Evolutionary conservation across 2,797 vertebrate species (phyloP).

Genomic region (Diceros bicornis): DNA sequence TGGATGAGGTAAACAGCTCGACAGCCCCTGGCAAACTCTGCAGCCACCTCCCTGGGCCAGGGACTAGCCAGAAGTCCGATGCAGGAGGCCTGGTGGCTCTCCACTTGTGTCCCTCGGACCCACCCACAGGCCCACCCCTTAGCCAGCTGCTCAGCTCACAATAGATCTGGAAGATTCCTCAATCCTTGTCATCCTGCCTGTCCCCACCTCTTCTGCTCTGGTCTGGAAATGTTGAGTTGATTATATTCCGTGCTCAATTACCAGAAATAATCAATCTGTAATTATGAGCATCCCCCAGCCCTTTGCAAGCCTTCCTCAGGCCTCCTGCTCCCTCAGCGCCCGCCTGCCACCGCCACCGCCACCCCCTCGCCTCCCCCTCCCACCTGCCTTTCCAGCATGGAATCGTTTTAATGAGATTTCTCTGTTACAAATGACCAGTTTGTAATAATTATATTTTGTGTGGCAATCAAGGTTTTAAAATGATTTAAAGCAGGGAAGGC

Average conservation of each 20-base stretch:
- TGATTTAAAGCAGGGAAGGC: slow-evolving; percentile 89
- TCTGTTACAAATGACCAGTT: slow-evolving; percentile 90
- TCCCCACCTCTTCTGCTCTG: slow-evolving; percentile 59
- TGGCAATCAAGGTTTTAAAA: slow-evolving; percentile 86
- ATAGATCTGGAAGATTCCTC: slow-evolving; percentile 53
- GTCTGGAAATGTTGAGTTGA: slow-evolving; percentile 81
- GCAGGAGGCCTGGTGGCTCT: neutral
- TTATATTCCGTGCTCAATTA: slow-evolving; percentile 86
- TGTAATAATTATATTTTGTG: slow-evolving; percentile 92
- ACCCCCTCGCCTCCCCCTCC: neutral
- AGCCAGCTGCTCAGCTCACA: neutral
- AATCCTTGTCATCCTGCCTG: neutral
- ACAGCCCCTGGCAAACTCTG: neutral
- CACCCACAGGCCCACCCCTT: neutral
- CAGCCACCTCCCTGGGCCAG: neutral
- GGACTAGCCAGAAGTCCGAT: neutral
- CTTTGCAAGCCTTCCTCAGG: slow-evolving; percentile 75
- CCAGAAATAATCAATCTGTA: slow-evolving; percentile 88
- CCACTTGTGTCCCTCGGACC: accelerated
- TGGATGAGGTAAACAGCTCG: neutral
- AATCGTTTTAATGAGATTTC: slow-evolving; percentile 91
- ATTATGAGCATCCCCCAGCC: slow-evolving; percentile 85
- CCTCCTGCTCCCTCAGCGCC: neutral
- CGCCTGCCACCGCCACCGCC: neutral
- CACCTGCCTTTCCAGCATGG: slow-evolving; percentile 83